A percentile compares a stretch with the other conserved stretches of the same genome.
Evolutionary conservation across 1,140 invertebrate genomes (phyloP).

Genomic region (Macrocentrus cingulum): DNA sequence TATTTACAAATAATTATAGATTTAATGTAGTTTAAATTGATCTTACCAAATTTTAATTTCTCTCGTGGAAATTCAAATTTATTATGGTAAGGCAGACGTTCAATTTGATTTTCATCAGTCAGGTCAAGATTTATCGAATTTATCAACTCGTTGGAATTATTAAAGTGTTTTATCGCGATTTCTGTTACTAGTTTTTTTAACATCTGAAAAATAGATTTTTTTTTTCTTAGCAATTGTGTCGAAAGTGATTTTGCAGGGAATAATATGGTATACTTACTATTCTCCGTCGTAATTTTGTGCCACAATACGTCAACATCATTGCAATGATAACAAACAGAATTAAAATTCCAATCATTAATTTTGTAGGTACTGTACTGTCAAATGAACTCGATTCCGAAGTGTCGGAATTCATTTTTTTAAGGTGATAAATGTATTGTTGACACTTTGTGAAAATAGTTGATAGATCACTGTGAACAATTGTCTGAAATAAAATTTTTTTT

Average conservation of each 20-base stretch:
- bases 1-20: too few species aligned
- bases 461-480: too few species aligned
- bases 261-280: too few species aligned
- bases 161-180: conserved; percentile 74
- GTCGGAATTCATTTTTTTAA: too few species aligned
- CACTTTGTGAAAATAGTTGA: too few species aligned
- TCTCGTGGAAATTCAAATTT: conserved; percentile 89
- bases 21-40: conserved; percentile 4
- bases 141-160: conserved; percentile 74
- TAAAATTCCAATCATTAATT: conserved; percentile 53
- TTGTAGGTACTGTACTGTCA: too few species aligned
- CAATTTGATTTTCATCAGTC: conserved; percentile 87
- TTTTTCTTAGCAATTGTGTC: too few species aligned
- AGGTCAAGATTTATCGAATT: conserved; percentile 86
- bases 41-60: conserved; percentile 75
- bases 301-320: conserved; percentile 56
- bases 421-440: too few species aligned
- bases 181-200: conserved; percentile 66
- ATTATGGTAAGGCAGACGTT: conserved; percentile 85
- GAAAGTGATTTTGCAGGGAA: too few species aligned
- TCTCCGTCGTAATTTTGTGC: conserved; percentile 63
- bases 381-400: too few species aligned
- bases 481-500: too few species aligned
- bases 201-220: conserved; percentile 53
- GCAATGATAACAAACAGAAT: conserved; percentile 56